Base-by-base conservation (phyloP, 2,888 invertebrate genomes). In the Sarcophaga caerulescens region DNA sequence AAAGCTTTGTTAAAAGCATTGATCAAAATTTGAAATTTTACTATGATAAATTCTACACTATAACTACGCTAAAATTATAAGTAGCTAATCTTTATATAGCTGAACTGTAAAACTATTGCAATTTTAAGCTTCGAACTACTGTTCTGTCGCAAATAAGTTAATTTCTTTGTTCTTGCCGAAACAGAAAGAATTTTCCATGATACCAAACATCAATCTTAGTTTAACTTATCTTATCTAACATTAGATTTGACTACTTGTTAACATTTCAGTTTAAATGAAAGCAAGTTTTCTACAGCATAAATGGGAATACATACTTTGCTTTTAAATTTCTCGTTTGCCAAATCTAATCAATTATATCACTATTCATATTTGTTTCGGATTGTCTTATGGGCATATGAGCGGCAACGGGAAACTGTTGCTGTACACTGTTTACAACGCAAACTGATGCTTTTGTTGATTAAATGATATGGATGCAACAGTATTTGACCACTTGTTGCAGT, bases 331-430 rank as follows among this genome's bases (percentile, higher is more conserved):
- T 65, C 47, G 62, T 70, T 70, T n/a, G 52, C 45, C 71, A 75
- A 68, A 63, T n/a, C 76, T 82, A 85, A 82, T 85, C 85, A 82
- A 82, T 85, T 85, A 85, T 70, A 80, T 80, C 76, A 68, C 66
- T 79, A 76, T 25, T 71, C 62, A 82, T 82, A 75, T 79, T 79
- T 79, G 57, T 57, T 85, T 47, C 52, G 70, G 77, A 74, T 74
- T 70, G 69, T 71, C 47, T 77, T 77, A 59, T 44, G 44, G 52
- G 45, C 10, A 60, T 68, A 60, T 19, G 19, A 6, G 10, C 4
- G 25, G 35, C 69, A 70, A 74, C 19, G 57, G 47, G 62, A 73
- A 68, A 60, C 52, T 69, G 14, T 5, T 35, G 47, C 45, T 65
- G 44, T 45, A 76, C 23, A 52, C 23, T 25, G 52, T 60, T 82